Conservation (phyloP, 1,140 invertebrate genomes). For the Dendroctonus valens region DNA sequence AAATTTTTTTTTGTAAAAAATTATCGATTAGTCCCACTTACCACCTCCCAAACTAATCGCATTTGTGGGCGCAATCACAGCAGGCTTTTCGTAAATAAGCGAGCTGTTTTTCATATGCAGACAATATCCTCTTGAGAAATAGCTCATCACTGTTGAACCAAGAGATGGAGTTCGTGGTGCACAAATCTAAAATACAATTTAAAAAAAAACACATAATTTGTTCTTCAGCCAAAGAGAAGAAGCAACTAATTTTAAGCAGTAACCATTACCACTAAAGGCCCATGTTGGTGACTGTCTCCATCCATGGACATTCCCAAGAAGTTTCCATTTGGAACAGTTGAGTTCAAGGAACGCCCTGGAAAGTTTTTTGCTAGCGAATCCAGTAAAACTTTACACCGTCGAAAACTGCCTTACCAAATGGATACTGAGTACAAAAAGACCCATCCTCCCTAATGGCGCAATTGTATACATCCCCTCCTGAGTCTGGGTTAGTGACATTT, state of each 20-base stretch:
- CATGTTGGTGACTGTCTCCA: slow-evolving; percentile 8
- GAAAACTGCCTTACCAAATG: slow-evolving; percentile 1
- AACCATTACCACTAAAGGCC: slow-evolving; percentile 18
- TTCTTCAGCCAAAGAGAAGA: neutral
- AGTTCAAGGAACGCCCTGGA: slow-evolving; percentile 13
- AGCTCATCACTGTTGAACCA: neutral
- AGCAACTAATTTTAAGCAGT: slow-evolving; percentile 1
- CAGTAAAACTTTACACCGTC: neutral
- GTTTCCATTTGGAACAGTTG: slow-evolving; percentile 17
- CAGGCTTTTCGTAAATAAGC: neutral
- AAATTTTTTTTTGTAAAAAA: neutral
- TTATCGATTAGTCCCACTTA: neutral
- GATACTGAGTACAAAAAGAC: slow-evolving; percentile 6
- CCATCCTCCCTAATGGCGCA: slow-evolving; percentile 1
- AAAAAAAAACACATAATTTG: slow-evolving; percentile 2
- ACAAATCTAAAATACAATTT: slow-evolving; percentile 19
- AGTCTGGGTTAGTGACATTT: neutral
- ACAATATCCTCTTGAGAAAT: slow-evolving; percentile 13
- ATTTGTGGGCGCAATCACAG: slow-evolving; percentile 6
- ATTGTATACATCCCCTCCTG: slow-evolving; percentile 16
- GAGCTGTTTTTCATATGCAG: slow-evolving; percentile 12
- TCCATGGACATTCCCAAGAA: slow-evolving; percentile 22
- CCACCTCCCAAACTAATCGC: neutral
- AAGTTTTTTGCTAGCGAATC: too few relatives aligned
- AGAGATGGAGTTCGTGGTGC: slow-evolving; percentile 2